Evolutionary conservation across 1,140 invertebrate genomes (phyloP).

Genomic region (Rhopalosiphum padi): DNA sequence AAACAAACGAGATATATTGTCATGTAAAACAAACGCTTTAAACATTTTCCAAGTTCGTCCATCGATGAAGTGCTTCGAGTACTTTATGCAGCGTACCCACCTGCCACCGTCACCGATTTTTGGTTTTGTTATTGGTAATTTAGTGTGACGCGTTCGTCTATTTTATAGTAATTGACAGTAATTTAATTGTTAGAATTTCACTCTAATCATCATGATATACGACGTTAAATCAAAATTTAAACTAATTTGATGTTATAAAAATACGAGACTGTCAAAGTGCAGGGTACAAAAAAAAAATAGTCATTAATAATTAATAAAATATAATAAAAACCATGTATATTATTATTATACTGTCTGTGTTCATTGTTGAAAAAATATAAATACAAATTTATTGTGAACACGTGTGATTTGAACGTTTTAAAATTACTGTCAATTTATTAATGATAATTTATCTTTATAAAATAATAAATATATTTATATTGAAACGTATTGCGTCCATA

Average conservation of each 20-base stretch:
- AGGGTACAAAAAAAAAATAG: constrained; percentile 48
- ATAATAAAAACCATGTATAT: not conserved
- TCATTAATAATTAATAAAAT: not conserved
- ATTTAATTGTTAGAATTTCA: not conserved
- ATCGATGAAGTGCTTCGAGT: not conserved
- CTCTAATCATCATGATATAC: not conserved
- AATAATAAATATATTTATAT: not conserved
- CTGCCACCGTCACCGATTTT: not conserved
- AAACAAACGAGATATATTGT: not conserved
- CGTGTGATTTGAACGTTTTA: not conserved
- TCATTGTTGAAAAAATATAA: not conserved
- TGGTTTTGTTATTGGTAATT: not conserved
- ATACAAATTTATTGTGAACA: not conserved
- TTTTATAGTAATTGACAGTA: not conserved
- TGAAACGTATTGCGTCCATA: not conserved
- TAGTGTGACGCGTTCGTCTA: not conserved
- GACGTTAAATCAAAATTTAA: constrained; percentile 27
- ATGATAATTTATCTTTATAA: not conserved
- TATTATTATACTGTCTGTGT: not conserved
- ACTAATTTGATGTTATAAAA: not conserved
- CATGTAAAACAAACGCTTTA: constrained; percentile 27
- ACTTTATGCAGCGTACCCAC: not conserved
- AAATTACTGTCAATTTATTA: constrained; percentile 35
- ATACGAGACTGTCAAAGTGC: constrained; percentile 36
- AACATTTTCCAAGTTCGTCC: constrained; percentile 4